Conservation (phyloP, 2,888 invertebrate species). For the Taphrorychus bicolor region DNA sequence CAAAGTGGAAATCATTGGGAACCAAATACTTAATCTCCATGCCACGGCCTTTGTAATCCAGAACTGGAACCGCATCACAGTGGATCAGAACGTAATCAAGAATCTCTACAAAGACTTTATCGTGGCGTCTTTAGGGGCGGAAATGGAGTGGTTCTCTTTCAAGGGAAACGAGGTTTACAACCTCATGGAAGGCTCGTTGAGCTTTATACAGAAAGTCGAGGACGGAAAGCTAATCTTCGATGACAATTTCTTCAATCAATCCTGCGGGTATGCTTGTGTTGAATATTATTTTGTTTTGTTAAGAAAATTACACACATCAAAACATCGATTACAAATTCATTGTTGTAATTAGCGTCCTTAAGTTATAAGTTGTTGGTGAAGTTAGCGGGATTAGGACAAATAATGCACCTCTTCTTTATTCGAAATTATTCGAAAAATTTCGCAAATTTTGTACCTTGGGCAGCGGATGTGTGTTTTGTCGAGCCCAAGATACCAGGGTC, state of each 20-base stretch:
- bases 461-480: too few relatives aligned
- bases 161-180: constrained; percentile 66
- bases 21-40: constrained; percentile 67
- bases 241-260: constrained; percentile 69
- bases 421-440: too few relatives aligned
- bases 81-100: constrained; percentile 72
- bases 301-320: too few relatives aligned
- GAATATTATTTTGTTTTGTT: too few relatives aligned
- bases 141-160: constrained; percentile 60
- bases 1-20: constrained; percentile 66
- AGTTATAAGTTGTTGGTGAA: too few relatives aligned
- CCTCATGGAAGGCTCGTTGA: constrained; percentile 64
- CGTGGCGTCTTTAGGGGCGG: constrained; percentile 52
- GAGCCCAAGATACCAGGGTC: too few relatives aligned
- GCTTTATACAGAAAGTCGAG: constrained; percentile 65
- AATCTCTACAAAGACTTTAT: constrained; percentile 60
- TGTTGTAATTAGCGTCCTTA: too few relatives aligned
- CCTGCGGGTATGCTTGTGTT: constrained; percentile 58
- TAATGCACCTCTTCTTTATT: too few relatives aligned
- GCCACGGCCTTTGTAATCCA: constrained; percentile 69
- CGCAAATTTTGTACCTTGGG: too few relatives aligned
- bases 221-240: constrained; percentile 62
- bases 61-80: constrained; percentile 69
- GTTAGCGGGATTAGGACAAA: too few relatives aligned
- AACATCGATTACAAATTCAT: too few relatives aligned